Evolutionary conservation across 1,140 invertebrate genomes (phyloP), one percentile per base, ranked within the genome.

Genomic region (Aphelinus certus): DNA sequence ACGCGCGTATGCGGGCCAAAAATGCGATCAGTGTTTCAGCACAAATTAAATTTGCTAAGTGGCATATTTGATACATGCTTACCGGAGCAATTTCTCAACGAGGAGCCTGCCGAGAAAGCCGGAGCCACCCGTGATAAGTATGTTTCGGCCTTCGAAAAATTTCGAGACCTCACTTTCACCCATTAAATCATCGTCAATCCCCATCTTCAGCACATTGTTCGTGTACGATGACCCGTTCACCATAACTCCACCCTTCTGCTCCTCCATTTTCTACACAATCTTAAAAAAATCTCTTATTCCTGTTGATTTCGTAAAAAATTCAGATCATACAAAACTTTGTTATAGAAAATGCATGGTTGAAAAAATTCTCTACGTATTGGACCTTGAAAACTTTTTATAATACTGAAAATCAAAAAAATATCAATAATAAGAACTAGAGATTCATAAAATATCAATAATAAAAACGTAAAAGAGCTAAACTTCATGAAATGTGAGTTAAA

Each of bases 41-140:
- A 26, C 26, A 26, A 26, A 26, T 26, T 26, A 26, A 26, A 26
- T 26, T 26, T 26, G 26, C 26, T 26, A 26, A 26, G 26, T 26
- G 26, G 26, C 26, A 26, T 75, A 48, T 57, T 69, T 62, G 4
- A 0, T 46, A n/a, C 10, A 68, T 53, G 67, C 78, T 82, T 79
- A 86, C 86, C 87, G 77, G 26, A 93, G 83, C 57, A 93, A 81
- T 84, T 93, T 93, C 81, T 93, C 92, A 4, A 94, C 83, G 3
- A 93, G 78, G 55, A 93, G 87, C 84, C 92, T 93, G 2, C 93
- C 93, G 51, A 94, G 82, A 78, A 93, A 94, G 45, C 93, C 93
- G 47, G 92, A 92, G 4, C 87, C 89, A 7, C 90, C 90, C 2
- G 89, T 90, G 3, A 90, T 61, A 49, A 90, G 81, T 46, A 90